A percentile compares a stretch with the other conserved stretches of the same genome.
Conservation (phyloP, 2,888 invertebrate species). For the Adelphocoris suturalis region DNA sequence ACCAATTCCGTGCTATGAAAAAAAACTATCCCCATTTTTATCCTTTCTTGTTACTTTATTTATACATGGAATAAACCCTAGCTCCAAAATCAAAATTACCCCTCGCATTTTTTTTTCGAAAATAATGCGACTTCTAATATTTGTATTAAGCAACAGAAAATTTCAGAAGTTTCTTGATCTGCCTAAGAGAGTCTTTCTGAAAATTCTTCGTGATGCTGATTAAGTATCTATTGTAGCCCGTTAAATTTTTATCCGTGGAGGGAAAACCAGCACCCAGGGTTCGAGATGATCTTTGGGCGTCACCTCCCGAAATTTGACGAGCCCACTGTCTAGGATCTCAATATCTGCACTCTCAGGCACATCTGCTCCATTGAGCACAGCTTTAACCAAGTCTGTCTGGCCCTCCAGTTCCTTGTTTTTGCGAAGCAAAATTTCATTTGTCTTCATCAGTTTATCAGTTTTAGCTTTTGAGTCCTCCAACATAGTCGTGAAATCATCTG, state of each 20-base stretch:
- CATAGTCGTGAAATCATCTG: conserved; percentile 23
- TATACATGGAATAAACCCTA: no score
- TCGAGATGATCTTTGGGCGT: neutral
- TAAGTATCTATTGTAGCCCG: no score
- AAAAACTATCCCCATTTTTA: no score
- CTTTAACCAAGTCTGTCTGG: neutral
- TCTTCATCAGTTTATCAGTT: conserved; percentile 34
- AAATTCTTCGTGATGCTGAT: conserved; percentile 16
- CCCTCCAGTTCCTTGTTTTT: conserved; percentile 12
- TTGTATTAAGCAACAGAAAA: no score
- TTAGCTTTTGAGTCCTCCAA: conserved; percentile 43
- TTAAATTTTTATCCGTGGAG: neutral
- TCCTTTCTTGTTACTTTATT: no score
- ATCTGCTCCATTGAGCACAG: neutral
- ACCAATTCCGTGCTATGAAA: no score
- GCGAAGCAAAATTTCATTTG: conserved; percentile 39
- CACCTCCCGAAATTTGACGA: neutral
- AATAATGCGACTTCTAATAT: no score
- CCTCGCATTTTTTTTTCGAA: no score
- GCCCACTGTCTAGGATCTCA: neutral
- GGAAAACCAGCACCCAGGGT: neutral
- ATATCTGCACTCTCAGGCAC: neutral
- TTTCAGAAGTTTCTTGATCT: no score
- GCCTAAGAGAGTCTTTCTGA: no score
- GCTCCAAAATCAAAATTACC: no score